Evolutionary conservation across 30 jellyfish, hydroid and myxozoan species (phyloP), one percentile per base, ranked within the genome.

Genomic region (Chrysaora quinquecirrha): DNA sequence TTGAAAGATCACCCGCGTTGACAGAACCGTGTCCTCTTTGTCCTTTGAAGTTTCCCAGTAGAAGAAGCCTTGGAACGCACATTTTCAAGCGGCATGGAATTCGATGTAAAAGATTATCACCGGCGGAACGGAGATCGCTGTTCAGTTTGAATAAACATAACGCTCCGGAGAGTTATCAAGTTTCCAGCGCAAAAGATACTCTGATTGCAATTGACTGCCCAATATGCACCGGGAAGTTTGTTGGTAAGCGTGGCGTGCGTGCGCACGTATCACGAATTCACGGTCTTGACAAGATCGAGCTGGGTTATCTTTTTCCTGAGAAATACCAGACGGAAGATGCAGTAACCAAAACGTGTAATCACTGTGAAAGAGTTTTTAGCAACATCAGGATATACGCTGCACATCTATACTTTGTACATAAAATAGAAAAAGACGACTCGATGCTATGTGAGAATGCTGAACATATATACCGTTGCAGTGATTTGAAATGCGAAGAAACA

Each of bases 1-100:
- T n/a, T 60, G 60, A 33, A 22, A 70, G 34, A 48, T 32, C 69
- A 2, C 46, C 80, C 34, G 69, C 78, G 10, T 62, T 82, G 22
- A 69, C 64, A 33, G 92, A 82, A 35, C 52, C 10, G 50, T 82
- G 92, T 56, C 92, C 92, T 6, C 60, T 82, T 2, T 82, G 92
- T 30, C 70, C 92, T 7, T 48, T 70, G 85, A 54, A 24, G 22
- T 82, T 82, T 23, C 92, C 92, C 20, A 82, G 78, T 70, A 68
- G 80, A 11, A 89, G 93, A 2, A 92, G 92, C 30, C 80, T 90
- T 27, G 86, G 88, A 16, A 64, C 95, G 20, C 97, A 90, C 28
- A 92, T 83, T 30, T 80, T 83, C 82, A 84, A 84, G 60, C 62
- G 85, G 76, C 97, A 90, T 56, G 97, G 97, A 28, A 90, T 90